These are phyloP conservation scores for Petroica traversi DNA, from an alignment of 2,113 vertebrate genomes.

Conservation along the genomic window DNA sequence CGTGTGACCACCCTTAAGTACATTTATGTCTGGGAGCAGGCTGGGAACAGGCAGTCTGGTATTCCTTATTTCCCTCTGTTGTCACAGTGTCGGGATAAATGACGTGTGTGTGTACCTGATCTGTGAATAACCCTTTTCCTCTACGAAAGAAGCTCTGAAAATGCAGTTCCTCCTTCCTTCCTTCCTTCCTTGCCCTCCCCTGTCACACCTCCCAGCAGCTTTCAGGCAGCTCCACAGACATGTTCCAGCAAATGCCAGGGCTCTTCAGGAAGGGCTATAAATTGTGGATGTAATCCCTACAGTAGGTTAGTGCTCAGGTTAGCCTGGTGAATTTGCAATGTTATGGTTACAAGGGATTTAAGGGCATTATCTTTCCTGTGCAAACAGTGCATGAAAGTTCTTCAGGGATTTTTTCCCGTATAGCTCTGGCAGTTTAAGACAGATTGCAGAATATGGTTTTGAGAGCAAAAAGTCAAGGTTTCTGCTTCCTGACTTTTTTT, in stretches of 20 bases:
- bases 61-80: neutral
- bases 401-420: neutral
- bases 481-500: neutral
- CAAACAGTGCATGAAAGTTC: neutral
- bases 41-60: neutral
- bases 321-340: neutral
- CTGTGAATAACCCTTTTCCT: slow-evolving; percentile 32
- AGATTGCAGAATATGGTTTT: neutral
- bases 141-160: slow-evolving; percentile 1
- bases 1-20: neutral
- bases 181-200: neutral
- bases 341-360: slow-evolving; percentile 53
- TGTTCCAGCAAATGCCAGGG: slow-evolving; percentile 15
- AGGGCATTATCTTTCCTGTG: slow-evolving; percentile 46
- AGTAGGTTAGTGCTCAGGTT: slow-evolving; percentile 37
- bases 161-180: neutral
- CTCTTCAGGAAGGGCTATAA: slow-evolving; percentile 15
- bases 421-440: neutral
- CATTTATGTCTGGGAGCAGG: neutral
- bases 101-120: neutral
- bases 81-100: neutral
- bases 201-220: neutral
- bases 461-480: neutral
- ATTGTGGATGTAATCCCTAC: neutral
- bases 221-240: neutral